Evolutionary conservation across 2,888 invertebrate genomes (phyloP), one percentile per base, ranked within the genome.

Genomic region (Altica lythri): DNA sequence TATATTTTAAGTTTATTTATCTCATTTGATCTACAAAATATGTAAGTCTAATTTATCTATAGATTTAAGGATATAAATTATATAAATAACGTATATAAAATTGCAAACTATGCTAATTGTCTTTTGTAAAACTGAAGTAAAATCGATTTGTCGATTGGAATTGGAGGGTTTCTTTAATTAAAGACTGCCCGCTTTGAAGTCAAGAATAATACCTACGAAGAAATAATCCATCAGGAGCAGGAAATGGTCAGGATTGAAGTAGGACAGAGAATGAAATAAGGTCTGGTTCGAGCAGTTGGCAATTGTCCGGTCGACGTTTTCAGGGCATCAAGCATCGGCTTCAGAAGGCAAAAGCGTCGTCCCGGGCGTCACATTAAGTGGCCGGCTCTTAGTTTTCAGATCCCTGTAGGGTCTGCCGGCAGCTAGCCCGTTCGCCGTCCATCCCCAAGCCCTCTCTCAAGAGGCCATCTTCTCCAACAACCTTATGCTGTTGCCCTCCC

Each of bases 291-390:
- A 54, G 53, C 60, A 57, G 54, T 42, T 52, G 50, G 34, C 34
- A 34, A 34, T 34, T 10, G 27, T 27, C 38, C 9, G 38, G 38
- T 16, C 34, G 16, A n/a, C 34, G 34, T 3, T 16, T 9, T 12
- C 34, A 2, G 9, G 19, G 42, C 19, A 42, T 42, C 42, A 22
- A 52, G 49, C 52, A 55, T 55, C 55, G 53, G 53, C 59, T 54
- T 42, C 52, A 54, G 54, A 55, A 55, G 55, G 60, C 60, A 57
- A 53, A 57, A 54, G 52, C 54, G 52, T 60, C 61, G 72, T 77
- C 76, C 76, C 76, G 72, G 68, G 75, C 75, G 76, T 74, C 76
- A 76, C 76, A 77, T 77, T 77, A 77, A 75, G 75, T 75, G 76
- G 76, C 75, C 73, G 70, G 73, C 74, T 75, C 74, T 76, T 76